Conservation (phyloP, 2,113 vertebrate species). For the Mus pahari region DNA sequence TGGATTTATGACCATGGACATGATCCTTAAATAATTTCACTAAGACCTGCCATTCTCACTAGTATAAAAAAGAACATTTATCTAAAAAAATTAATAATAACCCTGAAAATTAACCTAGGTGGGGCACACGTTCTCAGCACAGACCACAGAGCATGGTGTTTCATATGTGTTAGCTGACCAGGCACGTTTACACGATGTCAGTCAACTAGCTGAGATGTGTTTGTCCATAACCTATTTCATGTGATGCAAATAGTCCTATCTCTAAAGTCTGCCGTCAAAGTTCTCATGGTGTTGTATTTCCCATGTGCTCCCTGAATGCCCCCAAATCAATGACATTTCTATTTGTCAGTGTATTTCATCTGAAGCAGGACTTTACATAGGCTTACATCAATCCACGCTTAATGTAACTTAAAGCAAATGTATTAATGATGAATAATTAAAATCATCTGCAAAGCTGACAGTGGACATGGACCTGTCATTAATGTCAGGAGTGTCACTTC, state of each 20-base stretch:
- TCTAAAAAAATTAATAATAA: neutral
- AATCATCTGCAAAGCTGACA: neutral
- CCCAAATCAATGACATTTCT: neutral
- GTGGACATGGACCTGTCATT: neutral
- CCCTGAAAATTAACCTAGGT: neutral
- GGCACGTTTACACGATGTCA: neutral
- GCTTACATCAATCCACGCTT: neutral
- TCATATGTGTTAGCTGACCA: neutral
- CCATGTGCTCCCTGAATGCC: neutral
- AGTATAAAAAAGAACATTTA: neutral
- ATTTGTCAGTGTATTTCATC: slow-evolving; percentile 3
- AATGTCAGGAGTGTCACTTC: neutral
- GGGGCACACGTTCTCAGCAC: neutral
- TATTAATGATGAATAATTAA: neutral
- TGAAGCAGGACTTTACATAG: neutral
- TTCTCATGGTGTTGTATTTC: neutral
- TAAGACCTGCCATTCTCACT: neutral
- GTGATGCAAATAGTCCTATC: neutral
- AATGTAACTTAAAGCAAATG: neutral
- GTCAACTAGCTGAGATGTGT: neutral
- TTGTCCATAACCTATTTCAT: neutral
- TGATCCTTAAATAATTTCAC: neutral
- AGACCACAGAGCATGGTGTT: neutral
- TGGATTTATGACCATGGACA: neutral
- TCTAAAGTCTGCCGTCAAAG: neutral